Percentiles rank a stretch among this genome's conserved stretches.
Evolutionary conservation across 2,113 vertebrate species (phyloP).

Genomic region (Bothrops jararaca): DNA sequence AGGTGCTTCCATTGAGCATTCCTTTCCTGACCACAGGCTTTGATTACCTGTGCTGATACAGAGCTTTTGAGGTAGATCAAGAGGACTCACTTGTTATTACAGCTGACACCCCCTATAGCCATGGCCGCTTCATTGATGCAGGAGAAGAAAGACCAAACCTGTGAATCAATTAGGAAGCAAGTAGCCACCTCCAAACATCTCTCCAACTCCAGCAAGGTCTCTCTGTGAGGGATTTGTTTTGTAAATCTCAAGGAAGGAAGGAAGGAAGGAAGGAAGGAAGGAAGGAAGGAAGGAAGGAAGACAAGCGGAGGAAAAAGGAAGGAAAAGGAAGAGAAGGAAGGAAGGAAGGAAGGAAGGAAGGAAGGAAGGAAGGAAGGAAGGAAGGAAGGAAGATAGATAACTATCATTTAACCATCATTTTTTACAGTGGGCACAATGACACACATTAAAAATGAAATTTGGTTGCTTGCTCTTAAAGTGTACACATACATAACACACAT

Average conservation of each 20-base stretch:
- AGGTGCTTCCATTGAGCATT: not conserved
- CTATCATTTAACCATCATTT: too few relatives aligned
- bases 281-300: too few relatives aligned
- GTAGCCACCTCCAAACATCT: not conserved
- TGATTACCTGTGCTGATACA: not conserved
- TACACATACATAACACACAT: too few relatives aligned
- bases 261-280: too few relatives aligned
- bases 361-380: fast-evolving
- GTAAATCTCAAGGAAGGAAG: not conserved
- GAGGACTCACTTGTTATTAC: not conserved
- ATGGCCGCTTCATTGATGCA: not conserved
- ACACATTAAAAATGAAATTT: too few relatives aligned
- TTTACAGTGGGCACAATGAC: too few relatives aligned
- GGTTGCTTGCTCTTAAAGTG: too few relatives aligned
- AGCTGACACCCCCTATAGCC: not conserved
- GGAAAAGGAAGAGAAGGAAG: too few relatives aligned
- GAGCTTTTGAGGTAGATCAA: not conserved
- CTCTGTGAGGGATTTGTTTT: not conserved
- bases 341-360: too few relatives aligned
- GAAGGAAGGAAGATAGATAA: too few relatives aligned
- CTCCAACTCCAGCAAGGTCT: not conserved
- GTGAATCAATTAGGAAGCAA: not conserved
- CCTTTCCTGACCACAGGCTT: not conserved
- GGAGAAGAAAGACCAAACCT: not conserved
- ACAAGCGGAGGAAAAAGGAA: too few relatives aligned